These are phyloP conservation scores for Catostylus mosaicus DNA, from an alignment of 30 jellyfish, hydroid and myxozoan species.

Conservation along the genomic window DNA sequence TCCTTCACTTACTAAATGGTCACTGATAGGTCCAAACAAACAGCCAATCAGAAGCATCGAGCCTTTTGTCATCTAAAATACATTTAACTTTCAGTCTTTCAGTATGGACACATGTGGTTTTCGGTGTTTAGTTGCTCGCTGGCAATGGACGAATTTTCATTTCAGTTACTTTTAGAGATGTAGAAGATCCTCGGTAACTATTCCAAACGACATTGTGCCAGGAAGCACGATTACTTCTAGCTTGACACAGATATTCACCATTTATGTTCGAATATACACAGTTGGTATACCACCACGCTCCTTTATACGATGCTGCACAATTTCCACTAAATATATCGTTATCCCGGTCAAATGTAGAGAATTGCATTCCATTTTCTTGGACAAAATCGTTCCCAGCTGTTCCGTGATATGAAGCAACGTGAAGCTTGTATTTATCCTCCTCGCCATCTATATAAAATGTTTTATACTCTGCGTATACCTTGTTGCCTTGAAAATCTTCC, in stretches of 20 bases:
- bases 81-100: too few species aligned
- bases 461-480: constrained; percentile 12
- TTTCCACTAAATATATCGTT: constrained; percentile 9
- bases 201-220: constrained; percentile 8
- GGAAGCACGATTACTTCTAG: constrained; percentile 5
- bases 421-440: neutral
- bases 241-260: constrained; percentile 28
- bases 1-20: too few species aligned
- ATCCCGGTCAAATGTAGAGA: constrained; percentile 31
- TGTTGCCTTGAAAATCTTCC: constrained; percentile 23
- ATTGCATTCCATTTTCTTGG: constrained; percentile 9
- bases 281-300: constrained; percentile 39
- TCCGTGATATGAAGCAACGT: constrained; percentile 25
- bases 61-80: too few species aligned
- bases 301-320: constrained; percentile 5
- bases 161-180: constrained; percentile 18
- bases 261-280: constrained; percentile 30
- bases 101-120: too few species aligned
- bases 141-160: constrained; percentile 37
- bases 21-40: too few species aligned
- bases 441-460: constrained; percentile 27
- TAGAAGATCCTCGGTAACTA: neutral
- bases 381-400: constrained; percentile 43
- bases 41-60: too few species aligned
- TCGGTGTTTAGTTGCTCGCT: too few species aligned